Percentiles rank a stretch among this genome's conserved stretches.
phyloP scores from a whole-genome alignment of 2,888 invertebrate species.

The Cheiracanthium punctorium region DNA sequence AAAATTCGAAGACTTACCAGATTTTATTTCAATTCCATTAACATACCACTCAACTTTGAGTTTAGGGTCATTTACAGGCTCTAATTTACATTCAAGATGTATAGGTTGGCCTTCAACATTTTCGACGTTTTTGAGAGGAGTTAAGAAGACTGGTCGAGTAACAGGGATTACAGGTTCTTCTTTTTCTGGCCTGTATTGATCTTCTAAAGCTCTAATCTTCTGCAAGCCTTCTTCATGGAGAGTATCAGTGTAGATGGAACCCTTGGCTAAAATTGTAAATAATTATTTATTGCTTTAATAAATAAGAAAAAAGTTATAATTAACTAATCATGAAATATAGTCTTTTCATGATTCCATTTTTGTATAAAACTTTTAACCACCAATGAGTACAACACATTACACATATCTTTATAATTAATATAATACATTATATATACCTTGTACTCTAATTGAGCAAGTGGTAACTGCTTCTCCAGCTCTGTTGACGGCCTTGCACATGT shows the following conservation, averaged over 20 bases:
- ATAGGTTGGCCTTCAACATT: conserved; percentile 92
- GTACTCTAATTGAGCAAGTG: conserved; percentile 76
- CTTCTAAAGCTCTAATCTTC: conserved; percentile 90
- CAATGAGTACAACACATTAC: too few species aligned
- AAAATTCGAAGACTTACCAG: too few species aligned
- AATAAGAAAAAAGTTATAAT: too few species aligned
- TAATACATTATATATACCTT: conserved; percentile 77
- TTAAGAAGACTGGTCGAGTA: conserved; percentile 87
- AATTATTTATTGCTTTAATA: too few species aligned
- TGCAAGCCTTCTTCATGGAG: conserved; percentile 84
- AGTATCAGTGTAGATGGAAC: conserved; percentile 90
- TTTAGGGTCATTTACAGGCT: conserved; percentile 92
- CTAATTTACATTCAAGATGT: conserved; percentile 92
- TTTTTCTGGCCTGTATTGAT: conserved; percentile 81
- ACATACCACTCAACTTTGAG: conserved; percentile 95
- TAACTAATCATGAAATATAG: too few species aligned
- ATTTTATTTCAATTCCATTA: conserved; percentile 90
- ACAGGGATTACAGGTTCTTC: conserved; percentile 75
- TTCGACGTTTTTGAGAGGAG: conserved; percentile 89
- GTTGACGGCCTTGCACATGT: conserved; percentile 96
- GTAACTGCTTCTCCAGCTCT: conserved; percentile 95
- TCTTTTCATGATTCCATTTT: too few species aligned
- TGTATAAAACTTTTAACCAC: too few species aligned
- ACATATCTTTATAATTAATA: too few species aligned
- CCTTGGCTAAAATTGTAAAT: conserved; percentile 81